A percentile compares a stretch with the other conserved stretches of the same genome.
Conservation (phyloP, 2,888 invertebrate genomes). For the Eubasilissa splendida region DNA sequence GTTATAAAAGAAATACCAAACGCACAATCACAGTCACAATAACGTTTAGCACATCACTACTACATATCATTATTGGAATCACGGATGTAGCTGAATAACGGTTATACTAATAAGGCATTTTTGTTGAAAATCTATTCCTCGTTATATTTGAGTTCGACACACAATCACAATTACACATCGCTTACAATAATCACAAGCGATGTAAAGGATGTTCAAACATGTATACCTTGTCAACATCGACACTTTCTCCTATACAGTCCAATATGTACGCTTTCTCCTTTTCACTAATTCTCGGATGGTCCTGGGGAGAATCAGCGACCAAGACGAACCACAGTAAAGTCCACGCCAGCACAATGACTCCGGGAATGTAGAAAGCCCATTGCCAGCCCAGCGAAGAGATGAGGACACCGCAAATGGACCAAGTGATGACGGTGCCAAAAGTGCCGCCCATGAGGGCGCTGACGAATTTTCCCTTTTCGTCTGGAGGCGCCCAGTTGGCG, state of each 20-base stretch:
- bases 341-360: slow-evolving; percentile 72
- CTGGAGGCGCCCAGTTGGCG: slow-evolving; percentile 82
- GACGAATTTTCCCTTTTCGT: slow-evolving; percentile 82
- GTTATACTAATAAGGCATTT: too few species aligned
- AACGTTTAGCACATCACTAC: too few species aligned
- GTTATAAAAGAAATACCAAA: too few species aligned
- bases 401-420: slow-evolving; percentile 78
- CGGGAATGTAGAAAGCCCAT: slow-evolving; percentile 78
- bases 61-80: too few species aligned
- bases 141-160: too few species aligned
- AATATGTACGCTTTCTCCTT: slow-evolving; percentile 77
- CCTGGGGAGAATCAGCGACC: slow-evolving; percentile 76
- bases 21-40: too few species aligned
- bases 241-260: slow-evolving; percentile 73
- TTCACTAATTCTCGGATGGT: slow-evolving; percentile 76
- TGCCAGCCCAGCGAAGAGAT: slow-evolving; percentile 78
- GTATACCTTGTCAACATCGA: slow-evolving; percentile 73
- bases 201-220: too few species aligned
- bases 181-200: too few species aligned
- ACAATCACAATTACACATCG: too few species aligned
- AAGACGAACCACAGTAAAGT: slow-evolving; percentile 75
- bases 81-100: too few species aligned
- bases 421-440: slow-evolving; percentile 80
- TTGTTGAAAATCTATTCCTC: too few species aligned
- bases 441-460: slow-evolving; percentile 83